Evolutionary conservation across 2,113 vertebrate genomes (phyloP), one percentile per base, ranked within the genome.

Genomic region (Eolophus roseicapilla): DNA sequence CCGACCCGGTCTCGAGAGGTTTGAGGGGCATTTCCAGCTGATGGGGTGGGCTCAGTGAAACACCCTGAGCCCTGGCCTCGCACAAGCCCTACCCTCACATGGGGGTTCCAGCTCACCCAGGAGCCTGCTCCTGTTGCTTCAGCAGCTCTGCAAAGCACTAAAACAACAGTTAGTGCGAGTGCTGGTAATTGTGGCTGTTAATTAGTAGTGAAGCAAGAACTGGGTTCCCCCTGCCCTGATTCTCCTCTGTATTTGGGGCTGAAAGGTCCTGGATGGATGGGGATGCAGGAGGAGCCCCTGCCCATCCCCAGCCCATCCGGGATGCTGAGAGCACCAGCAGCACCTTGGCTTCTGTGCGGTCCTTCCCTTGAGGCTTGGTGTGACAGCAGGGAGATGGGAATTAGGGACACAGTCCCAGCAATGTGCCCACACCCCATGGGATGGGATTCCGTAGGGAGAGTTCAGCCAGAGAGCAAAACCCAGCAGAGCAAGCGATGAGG

Each of bases 61-160:
- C 20, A 59, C 55, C n/a, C 79, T 6, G 2, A 60, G 70, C 70
- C 41, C 41, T 47, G 1, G 3, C 52, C 55, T 55, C 2, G 7
- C 13, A 2, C 13, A 3, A 39, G 67, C 67, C 52, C 33, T 60
- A 1, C 0, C n/a, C 60, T 67, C 4, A 2, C 11, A 0, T 1
- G 0, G 3, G 13, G 49, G 17, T 78, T 93, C 77, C 0, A 1
- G 46, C 64, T 90, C 18, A 0, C 37, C 60, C 65, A 12, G 17
- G 53, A 80, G 6, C 52, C 49, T 69, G 63, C 81, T 89, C 50
- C 35, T 60, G 50, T 87, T 47, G 28, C 59, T 86, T 70, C 68
- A 59, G 70, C 53, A 78, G 47, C 75, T 1, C 2, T 77, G 68
- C 20, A 25, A 57, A 93, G 69, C 79, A 43, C 57, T 64, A 57